Evolutionary conservation across 2,888 invertebrate genomes (phyloP).

Genomic region (Hedychridium roseum): DNA sequence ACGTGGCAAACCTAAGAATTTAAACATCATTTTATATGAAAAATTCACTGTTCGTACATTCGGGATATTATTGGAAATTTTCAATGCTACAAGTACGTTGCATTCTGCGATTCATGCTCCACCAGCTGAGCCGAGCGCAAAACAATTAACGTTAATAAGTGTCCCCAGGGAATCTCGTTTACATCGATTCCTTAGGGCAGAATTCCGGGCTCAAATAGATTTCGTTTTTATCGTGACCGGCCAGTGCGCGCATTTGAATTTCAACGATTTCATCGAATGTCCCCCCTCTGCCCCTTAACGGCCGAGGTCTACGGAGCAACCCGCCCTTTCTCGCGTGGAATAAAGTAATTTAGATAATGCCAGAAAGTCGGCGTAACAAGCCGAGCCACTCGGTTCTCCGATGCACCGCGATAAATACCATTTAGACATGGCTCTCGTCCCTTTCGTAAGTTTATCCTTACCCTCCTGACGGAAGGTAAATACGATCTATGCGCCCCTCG

Average conservation of each 20-base stretch:
- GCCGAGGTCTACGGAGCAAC: conserved; percentile 31
- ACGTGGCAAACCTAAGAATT: too few relatives aligned
- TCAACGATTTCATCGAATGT: conserved; percentile 14
- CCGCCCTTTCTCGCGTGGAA: conserved; percentile 31
- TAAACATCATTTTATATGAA: too few relatives aligned
- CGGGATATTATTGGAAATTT: too few relatives aligned
- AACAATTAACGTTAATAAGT: too few relatives aligned
- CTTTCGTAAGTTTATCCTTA: too few relatives aligned
- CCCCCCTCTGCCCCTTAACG: conserved; percentile 13
- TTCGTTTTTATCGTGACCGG: conserved; percentile 21
- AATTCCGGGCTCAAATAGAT: conserved; percentile 8
- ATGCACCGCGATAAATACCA: conserved; percentile 27
- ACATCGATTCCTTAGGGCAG: background rate
- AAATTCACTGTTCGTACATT: too few relatives aligned
- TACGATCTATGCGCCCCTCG: too few relatives aligned
- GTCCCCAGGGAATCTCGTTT: too few relatives aligned
- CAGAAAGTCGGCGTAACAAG: conserved; percentile 45
- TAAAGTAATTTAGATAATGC: conserved; percentile 53
- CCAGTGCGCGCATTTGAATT: conserved; percentile 6
- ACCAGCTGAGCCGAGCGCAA: too few relatives aligned
- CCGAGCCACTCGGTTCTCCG: conserved; percentile 3
- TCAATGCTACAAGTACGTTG: too few relatives aligned
- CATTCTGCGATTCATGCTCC: too few relatives aligned
- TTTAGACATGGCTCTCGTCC: conserved; percentile 23
- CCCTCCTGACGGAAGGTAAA: too few relatives aligned